Base-by-base conservation (phyloP, 2,888 invertebrate species). In the Sarcophaga subvicina region DNA sequence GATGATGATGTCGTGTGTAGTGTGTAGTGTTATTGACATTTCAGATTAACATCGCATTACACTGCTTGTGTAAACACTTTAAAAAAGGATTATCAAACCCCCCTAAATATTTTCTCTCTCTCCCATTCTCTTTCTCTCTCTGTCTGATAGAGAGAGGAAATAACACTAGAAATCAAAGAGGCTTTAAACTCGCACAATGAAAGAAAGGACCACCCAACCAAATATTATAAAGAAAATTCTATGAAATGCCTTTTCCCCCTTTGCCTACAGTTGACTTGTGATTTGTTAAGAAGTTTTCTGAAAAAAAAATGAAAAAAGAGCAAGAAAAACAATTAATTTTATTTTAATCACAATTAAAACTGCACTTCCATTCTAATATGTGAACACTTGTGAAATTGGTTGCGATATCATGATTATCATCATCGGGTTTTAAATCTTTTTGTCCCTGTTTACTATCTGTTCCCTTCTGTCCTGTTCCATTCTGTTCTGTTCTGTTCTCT, bases 1-100 rank as follows among this genome's bases (percentile, higher is more conserved):
- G 27, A 37, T 37, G 37, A 37, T 8, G 37, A 71, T 85, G 80
- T n/a, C n/a, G n/a, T n/a, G 10, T 37, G 37, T 10, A 6, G 37
- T 37, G 72, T 87, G 80, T 86, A 75, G 84, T 91, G 91, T 89
- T 91, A 91, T 92, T 92, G 92, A 91, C 92, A 91, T 91, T 90
- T 90, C 85, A 89, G 90, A 91, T 91, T 90, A 83, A 88, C 89
- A 87, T 81, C 87, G 88, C 88, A 88, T 88, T 87, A 88, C 88
- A 87, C 70, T 88, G 81, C 83, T 89, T 88, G 86, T 85, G 88
- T 88, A 89, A 88, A 89, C 87, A 89, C 85, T 86, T 85, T 88
- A 90, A 90, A 91, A 92, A 91, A 90, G 91, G 91, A 91, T 92
- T 91, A 92, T 86, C 86, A 10, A 37, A 1, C 37, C 37, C 37